phyloP scores from a whole-genome alignment of 2,888 invertebrate genomes.

The Drosophila robusta region DNA sequence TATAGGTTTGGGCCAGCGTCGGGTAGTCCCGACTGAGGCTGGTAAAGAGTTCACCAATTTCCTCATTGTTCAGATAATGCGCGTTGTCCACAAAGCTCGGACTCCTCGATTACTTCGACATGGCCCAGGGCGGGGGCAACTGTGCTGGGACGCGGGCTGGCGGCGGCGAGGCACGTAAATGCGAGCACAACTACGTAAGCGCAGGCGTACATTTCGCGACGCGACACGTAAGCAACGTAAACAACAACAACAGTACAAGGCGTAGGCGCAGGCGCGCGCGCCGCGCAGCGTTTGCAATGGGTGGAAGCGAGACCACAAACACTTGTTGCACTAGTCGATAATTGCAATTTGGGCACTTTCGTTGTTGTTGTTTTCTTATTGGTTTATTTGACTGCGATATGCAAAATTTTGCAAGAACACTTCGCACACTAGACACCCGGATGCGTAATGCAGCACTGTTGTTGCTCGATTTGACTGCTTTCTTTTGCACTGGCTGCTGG shows the following conservation, averaged over 20 bases:
- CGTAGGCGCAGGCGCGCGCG: constrained; percentile 62
- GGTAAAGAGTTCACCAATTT: constrained; percentile 88
- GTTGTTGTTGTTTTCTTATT: neutral
- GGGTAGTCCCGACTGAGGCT: constrained; percentile 89
- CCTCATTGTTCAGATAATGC: constrained; percentile 89
- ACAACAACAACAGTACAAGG: constrained; percentile 28
- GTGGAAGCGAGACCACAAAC: constrained; percentile 21
- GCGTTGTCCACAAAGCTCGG: constrained; percentile 81
- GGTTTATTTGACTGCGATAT: constrained; percentile 7
- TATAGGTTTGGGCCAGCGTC: constrained; percentile 89
- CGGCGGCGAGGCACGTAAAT: constrained; percentile 33
- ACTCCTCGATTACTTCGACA: constrained; percentile 62
- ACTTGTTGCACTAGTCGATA: constrained; percentile 50
- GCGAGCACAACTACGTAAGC: constrained; percentile 34
- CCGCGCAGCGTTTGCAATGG: neutral
- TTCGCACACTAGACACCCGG: constrained; percentile 3
- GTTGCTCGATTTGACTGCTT: constrained; percentile 23
- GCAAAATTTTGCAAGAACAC: constrained; percentile 11
- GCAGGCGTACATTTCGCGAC: constrained; percentile 48
- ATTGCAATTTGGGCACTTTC: constrained; percentile 32
- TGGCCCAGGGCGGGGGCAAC: constrained; percentile 17
- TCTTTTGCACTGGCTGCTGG: constrained; percentile 38
- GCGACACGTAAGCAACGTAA: constrained; percentile 58
- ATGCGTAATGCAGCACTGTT: constrained; percentile 5
- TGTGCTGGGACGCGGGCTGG: constrained; percentile 15